Evolutionary conservation across 2,888 invertebrate genomes (phyloP).

Genomic region (Cynaeus angustus): DNA sequence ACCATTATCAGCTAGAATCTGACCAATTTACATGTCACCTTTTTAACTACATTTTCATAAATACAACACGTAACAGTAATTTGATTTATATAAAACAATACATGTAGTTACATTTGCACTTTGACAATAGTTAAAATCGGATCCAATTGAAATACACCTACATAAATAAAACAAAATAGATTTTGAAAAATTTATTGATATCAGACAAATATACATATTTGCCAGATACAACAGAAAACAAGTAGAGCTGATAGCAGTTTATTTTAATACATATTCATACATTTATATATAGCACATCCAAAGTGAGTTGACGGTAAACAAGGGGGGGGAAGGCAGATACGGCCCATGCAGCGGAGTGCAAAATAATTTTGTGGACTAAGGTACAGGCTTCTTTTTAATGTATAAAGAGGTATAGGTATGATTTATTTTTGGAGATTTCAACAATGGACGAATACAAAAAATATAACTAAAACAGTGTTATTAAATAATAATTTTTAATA

Average conservation of each 20-base stretch:
- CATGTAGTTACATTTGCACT: constrained; percentile 29
- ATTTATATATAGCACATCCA: constrained; percentile 74
- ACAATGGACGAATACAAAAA: constrained; percentile 68
- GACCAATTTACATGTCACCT: constrained; percentile 44
- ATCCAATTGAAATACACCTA: constrained; percentile 39
- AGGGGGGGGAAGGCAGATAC: constrained; percentile 65
- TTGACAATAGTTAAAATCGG: constrained; percentile 17
- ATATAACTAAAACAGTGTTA: constrained; percentile 70
- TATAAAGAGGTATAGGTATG: constrained; percentile 61
- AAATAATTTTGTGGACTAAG: constrained; percentile 68
- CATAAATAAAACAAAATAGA: constrained; percentile 55
- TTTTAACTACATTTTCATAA: constrained; percentile 45
- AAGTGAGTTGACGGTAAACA: constrained; percentile 71
- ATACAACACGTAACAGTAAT: constrained; percentile 49
- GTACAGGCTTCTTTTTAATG: constrained; percentile 62
- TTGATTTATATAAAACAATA: constrained; percentile 37
- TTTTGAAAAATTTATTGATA: constrained; percentile 73
- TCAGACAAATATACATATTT: constrained; percentile 70
- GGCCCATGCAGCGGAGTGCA: constrained; percentile 70
- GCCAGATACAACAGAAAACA: constrained; percentile 73
- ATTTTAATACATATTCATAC: constrained; percentile 73
- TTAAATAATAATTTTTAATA: constrained; percentile 71
- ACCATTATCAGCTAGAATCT: constrained; percentile 47
- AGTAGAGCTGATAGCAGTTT: constrained; percentile 73
- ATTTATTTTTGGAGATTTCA: constrained; percentile 61